Base-by-base conservation (phyloP, 2,888 invertebrate species). In the Andrena fulva region DNA sequence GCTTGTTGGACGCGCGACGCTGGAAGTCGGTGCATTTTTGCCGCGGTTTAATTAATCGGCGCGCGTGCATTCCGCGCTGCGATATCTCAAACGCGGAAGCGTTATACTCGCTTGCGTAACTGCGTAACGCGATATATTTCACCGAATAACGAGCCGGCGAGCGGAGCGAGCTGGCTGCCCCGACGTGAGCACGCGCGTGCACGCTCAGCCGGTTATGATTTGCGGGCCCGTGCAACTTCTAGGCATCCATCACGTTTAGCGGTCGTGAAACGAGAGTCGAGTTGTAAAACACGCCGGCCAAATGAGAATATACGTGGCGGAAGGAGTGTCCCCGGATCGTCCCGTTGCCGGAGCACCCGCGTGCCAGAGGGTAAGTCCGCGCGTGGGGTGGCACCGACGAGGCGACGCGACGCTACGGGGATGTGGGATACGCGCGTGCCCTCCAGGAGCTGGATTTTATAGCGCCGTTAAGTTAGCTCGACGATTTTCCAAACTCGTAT, bases 231-330 rank as follows among this genome's bases (percentile, higher is more conserved):
- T 82, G 78, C 81, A 88, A 87, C 81, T 82, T 83, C 86, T 81
- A 88, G 87, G 87, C 90, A 89, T 92, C 87, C 91, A 87, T 92
- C 91, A 92, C 89, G 86, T 91, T 92, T 89, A 89, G 89, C 90
- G 91, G 87, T 90, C 80, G 88, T 82, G 90, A 91, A 91, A 91
- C 90, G 90, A 91, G 91, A 91, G 91, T 89, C 90, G 90, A 91
- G 91, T 92, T 92, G 92, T 91, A 91, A 92, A 92, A 92, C 92
- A 90, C 88, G 87, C 86, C 86, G 88, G 86, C 88, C 89, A 92
- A 92, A 92, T 91, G 92, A 92, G 92, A 87, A 92, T 92, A 91
- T 92, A 92, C 91, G 92, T 89, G 90, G 86, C 80, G 87, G 87
- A 89, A 88, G 85, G 87, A 89, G 89, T 85, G 89, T 85, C 80